These are phyloP conservation scores for Acipenser oxyrinchus DNA, from an alignment of 2,797 vertebrate species.

Conservation along the genomic window DNA sequence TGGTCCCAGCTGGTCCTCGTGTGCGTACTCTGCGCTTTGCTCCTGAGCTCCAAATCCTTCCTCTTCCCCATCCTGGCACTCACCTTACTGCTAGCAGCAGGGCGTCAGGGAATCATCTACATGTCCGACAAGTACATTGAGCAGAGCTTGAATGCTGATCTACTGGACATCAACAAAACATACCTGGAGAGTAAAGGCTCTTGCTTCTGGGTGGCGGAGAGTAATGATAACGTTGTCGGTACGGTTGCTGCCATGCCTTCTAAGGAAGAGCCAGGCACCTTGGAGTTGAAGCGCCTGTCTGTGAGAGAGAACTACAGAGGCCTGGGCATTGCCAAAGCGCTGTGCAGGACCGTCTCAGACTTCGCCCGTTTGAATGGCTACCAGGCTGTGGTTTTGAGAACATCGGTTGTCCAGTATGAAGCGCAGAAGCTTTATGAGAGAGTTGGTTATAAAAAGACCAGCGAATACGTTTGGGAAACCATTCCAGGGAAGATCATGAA, in stretches of 20 bases:
- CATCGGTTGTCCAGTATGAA: slow-evolving; percentile 62
- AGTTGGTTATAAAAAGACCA: slow-evolving; percentile 54
- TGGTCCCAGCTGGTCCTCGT: slow-evolving; percentile 51
- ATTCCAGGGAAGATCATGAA: slow-evolving; percentile 39
- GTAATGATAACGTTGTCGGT: slow-evolving; percentile 54
- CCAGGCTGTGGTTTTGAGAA: slow-evolving; percentile 50
- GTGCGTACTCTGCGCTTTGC: slow-evolving; percentile 54
- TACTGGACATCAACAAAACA: slow-evolving; percentile 38
- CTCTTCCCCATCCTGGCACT: slow-evolving; percentile 58
- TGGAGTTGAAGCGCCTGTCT: slow-evolving; percentile 68
- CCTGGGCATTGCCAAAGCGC: slow-evolving; percentile 55
- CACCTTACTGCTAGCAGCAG: slow-evolving; percentile 54
- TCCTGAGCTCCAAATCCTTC: slow-evolving; percentile 63
- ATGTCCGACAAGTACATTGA: slow-evolving; percentile 59
- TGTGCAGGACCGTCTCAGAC: slow-evolving; percentile 54
- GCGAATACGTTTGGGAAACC: slow-evolving; percentile 37
- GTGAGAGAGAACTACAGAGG: slow-evolving; percentile 59
- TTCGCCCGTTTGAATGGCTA: slow-evolving; percentile 55
- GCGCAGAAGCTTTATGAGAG: slow-evolving; percentile 68
- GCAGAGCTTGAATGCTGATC: slow-evolving; percentile 46
- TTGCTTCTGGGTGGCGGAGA: slow-evolving; percentile 71
- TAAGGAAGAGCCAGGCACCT: background rate
- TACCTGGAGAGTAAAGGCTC: slow-evolving; percentile 46
- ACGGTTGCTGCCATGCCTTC: slow-evolving; percentile 48
- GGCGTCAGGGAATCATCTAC: slow-evolving; percentile 46